phyloP scores from a whole-genome alignment of 2,113 vertebrate species.

The Fregata magnificens region DNA sequence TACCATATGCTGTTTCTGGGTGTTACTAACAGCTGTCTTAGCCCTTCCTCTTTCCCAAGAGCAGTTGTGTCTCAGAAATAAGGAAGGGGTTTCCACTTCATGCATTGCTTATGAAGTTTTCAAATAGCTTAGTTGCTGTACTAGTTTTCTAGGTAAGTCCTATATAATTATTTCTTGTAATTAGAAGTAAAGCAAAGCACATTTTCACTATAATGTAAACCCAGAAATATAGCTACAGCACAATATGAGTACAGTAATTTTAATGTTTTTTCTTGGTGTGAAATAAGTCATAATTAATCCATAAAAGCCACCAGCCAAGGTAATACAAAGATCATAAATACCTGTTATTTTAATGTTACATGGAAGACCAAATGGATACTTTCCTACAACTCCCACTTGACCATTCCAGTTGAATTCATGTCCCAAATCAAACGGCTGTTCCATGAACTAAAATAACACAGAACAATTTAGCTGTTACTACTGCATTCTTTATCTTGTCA shows the following conservation, averaged over 20 bases:
- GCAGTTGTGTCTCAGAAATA: background rate
- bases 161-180: background rate
- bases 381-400: constrained; percentile 84
- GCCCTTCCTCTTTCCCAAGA: background rate
- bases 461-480: constrained; percentile 16
- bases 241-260: background rate
- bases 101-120: background rate
- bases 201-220: background rate
- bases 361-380: constrained; percentile 89
- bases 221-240: background rate
- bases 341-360: constrained; percentile 94
- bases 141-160: background rate
- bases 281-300: background rate
- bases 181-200: background rate
- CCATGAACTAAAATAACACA: constrained; percentile 82
- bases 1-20: background rate
- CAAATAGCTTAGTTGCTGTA: background rate
- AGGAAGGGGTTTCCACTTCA: background rate
- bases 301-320: background rate
- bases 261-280: background rate
- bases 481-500: background rate
- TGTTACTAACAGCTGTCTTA: background rate
- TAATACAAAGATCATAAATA: constrained; percentile 64
- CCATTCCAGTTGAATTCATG: constrained; percentile 83
- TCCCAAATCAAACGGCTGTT: constrained; percentile 81